Conservation (phyloP, 2,113 vertebrate species). For the Aramus guarauna region DNA sequence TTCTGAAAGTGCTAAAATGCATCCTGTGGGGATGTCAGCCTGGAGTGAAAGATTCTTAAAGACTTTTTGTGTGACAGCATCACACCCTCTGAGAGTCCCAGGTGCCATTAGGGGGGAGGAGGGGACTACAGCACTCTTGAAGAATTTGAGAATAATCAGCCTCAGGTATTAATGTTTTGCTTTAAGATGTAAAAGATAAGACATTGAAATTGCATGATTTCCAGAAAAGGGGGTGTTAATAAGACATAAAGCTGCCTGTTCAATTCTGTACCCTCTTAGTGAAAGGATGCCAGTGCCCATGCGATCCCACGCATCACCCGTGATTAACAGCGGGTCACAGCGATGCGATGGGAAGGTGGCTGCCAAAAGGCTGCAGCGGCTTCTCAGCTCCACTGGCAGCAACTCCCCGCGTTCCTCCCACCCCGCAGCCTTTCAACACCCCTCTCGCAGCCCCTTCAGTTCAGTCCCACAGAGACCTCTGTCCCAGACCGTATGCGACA, state of each 20-base stretch:
- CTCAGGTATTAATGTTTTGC: conserved; percentile 56
- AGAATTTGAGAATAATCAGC: conserved; percentile 57
- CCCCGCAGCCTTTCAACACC: neutral
- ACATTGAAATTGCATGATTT: neutral
- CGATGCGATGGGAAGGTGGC: accelerated
- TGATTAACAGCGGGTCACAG: neutral
- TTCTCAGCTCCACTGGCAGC: neutral
- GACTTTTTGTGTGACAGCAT: conserved; percentile 64
- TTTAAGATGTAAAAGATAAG: conserved; percentile 49
- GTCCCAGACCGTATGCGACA: neutral
- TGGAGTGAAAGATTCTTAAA: conserved; percentile 54
- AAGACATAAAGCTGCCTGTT: neutral
- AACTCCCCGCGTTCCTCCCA: neutral
- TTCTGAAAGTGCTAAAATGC: conserved; percentile 54
- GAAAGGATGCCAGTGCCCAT: neutral
- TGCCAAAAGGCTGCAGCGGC: neutral
- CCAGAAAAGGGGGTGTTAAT: neutral
- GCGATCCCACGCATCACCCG: accelerated
- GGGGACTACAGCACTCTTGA: neutral
- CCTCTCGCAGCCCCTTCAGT: neutral
- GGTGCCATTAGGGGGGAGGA: conserved; percentile 42
- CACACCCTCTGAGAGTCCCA: conserved; percentile 50
- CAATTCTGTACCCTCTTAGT: neutral
- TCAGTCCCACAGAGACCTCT: neutral
- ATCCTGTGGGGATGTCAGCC: conserved; percentile 46